phyloP scores from a whole-genome alignment of 2,113 vertebrate genomes.

The Rhinolophus sinicus region DNA sequence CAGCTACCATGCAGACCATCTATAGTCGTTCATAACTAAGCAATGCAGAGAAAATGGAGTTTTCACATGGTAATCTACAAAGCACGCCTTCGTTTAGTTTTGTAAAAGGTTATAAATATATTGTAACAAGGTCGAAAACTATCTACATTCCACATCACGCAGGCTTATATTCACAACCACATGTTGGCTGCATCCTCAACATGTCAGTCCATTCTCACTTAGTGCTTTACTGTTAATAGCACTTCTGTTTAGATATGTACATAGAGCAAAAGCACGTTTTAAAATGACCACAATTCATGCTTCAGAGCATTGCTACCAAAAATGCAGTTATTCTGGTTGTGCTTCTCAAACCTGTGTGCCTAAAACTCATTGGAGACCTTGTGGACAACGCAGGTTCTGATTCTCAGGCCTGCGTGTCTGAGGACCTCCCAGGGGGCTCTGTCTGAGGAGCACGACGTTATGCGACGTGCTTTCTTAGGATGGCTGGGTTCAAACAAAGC shows the following conservation, averaged over 20 bases:
- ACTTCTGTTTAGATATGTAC: neutral
- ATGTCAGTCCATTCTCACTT: neutral
- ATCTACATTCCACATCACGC: fast-evolving
- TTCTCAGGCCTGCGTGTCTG: no score
- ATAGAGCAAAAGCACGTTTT: neutral
- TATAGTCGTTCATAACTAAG: fast-evolving
- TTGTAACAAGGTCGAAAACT: fast-evolving
- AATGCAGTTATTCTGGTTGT: neutral
- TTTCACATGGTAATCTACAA: fast-evolving
- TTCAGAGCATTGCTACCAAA: neutral
- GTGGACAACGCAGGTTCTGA: neutral
- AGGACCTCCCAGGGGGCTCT: no score
- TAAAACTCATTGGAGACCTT: neutral
- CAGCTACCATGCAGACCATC: fast-evolving
- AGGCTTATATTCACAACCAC: neutral
- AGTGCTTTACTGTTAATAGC: fast-evolving
- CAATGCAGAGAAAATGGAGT: neutral
- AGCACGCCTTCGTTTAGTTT: no score
- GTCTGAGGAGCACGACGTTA: neutral
- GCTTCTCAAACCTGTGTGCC: neutral
- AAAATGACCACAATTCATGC: neutral
- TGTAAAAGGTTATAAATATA: neutral
- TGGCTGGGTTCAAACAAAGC: neutral
- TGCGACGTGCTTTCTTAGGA: no score
- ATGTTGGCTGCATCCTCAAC: neutral